Percentiles rank a stretch among this genome's conserved stretches.
These are phyloP conservation scores for Chrysomela aeneicollis DNA, from an alignment of 2,888 invertebrate genomes.

Conservation along the genomic window DNA sequence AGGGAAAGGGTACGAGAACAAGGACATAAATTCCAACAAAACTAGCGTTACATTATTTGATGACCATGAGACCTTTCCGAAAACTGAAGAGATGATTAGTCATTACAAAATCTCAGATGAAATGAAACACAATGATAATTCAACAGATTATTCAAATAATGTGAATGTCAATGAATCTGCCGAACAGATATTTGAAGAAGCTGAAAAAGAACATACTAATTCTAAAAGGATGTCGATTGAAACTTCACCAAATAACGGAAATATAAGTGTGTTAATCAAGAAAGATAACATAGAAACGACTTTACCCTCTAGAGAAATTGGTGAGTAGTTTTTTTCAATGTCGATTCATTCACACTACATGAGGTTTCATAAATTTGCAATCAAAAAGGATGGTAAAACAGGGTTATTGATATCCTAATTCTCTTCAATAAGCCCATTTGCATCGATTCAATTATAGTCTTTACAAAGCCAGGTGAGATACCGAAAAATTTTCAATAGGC, in stretches of 20 bases:
- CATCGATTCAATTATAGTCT: no score
- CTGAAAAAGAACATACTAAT: not conserved
- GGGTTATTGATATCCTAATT: no score
- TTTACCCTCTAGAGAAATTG: not conserved
- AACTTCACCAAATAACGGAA: not conserved
- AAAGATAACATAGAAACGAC: not conserved
- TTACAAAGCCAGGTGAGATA: no score
- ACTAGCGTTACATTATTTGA: not conserved
- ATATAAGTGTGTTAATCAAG: not conserved
- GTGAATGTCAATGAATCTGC: constrained; percentile 3
- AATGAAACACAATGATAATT: not conserved
- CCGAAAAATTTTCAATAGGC: no score
- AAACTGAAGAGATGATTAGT: not conserved
- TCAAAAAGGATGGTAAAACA: no score
- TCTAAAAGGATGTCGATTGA: not conserved
- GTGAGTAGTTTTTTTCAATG: no score
- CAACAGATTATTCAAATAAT: not conserved
- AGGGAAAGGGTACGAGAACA: not conserved
- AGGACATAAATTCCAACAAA: not conserved
- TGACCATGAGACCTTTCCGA: not conserved
- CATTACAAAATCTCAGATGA: not conserved
- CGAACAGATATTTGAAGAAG: constrained; percentile 9
- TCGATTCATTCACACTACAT: no score
- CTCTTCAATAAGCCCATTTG: no score
- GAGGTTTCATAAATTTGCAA: no score